These are phyloP conservation scores for Rhamnusium bicolor DNA, from an alignment of 2,888 invertebrate species.

Conservation along the genomic window DNA sequence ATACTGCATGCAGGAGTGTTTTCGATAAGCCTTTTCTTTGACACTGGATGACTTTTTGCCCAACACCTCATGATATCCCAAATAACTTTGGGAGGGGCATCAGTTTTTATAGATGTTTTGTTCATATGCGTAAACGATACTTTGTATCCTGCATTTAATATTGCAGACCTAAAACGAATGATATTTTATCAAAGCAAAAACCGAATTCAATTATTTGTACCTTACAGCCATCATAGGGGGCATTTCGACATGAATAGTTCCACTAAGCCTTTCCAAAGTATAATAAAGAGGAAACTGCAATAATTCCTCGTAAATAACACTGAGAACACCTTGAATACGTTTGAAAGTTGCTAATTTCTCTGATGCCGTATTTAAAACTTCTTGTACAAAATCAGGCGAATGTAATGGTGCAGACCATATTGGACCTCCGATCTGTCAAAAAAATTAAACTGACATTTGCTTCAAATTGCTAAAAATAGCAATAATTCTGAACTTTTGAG, in stretches of 20 bases:
- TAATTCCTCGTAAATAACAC: conserved; percentile 88
- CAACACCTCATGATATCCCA: conserved; percentile 95
- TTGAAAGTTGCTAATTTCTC: conserved; percentile 79
- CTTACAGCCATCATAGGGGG: conserved; percentile 82
- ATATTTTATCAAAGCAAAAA: background rate
- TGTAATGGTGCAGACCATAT: conserved; percentile 94
- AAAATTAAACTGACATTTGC: too few species aligned
- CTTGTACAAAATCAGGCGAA: conserved; percentile 81
- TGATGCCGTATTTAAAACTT: conserved; percentile 74
- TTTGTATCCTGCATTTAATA: conserved; percentile 90
- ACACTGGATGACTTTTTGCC: conserved; percentile 81
- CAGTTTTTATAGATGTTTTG: conserved; percentile 91
- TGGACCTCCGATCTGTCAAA: conserved; percentile 87
- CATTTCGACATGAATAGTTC: conserved; percentile 80
- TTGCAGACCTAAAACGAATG: conserved; percentile 81
- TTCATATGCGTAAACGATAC: conserved; percentile 95
- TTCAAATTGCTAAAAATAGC: too few species aligned
- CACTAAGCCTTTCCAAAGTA: conserved; percentile 83
- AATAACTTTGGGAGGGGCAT: conserved; percentile 87
- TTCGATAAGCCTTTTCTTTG: conserved; percentile 74
- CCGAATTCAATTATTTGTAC: conserved; percentile 66
- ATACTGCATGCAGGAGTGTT: conserved; percentile 74
- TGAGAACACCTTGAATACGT: conserved; percentile 86
- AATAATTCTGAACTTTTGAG: background rate
- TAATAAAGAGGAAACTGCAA: conserved; percentile 90